A percentile compares a stretch with the other conserved stretches of the same genome.
phyloP scores from a whole-genome alignment of 2,888 invertebrate species.

The Aporophyla nigra region DNA sequence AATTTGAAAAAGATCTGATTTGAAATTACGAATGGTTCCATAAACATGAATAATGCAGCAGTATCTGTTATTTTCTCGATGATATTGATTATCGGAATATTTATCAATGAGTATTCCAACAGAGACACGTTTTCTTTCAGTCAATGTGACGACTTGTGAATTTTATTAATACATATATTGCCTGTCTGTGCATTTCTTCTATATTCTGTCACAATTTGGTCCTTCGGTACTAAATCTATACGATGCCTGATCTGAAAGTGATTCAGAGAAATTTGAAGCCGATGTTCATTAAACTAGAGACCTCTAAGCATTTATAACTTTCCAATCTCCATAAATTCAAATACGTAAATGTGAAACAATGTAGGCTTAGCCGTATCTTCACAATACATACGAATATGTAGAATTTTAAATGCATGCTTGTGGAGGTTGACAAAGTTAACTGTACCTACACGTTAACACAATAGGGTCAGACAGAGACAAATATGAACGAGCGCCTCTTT shows the following conservation, averaged over 20 bases:
- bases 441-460: constrained; percentile 61
- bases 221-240: not conserved
- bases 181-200: not conserved
- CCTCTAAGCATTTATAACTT: not conserved
- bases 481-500: constrained; percentile 61
- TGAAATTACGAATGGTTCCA: constrained; percentile 6
- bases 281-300: not conserved
- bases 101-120: not conserved
- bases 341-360: constrained; percentile 18
- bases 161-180: not conserved
- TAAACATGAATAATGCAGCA: constrained; percentile 22
- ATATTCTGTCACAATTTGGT: not conserved
- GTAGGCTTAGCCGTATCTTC: constrained; percentile 39
- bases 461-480: constrained; percentile 68
- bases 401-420: constrained; percentile 55
- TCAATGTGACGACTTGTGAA: not conserved
- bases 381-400: constrained; percentile 44
- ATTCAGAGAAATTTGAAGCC: not conserved
- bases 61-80: constrained; percentile 9
- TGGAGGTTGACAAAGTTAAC: constrained; percentile 64
- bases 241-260: not conserved
- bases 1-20: constrained; percentile 32
- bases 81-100: not conserved
- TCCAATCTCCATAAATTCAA: not conserved
- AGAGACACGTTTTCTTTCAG: not conserved